phyloP scores from a whole-genome alignment of 2,113 vertebrate genomes.

The Lepus timidus region DNA sequence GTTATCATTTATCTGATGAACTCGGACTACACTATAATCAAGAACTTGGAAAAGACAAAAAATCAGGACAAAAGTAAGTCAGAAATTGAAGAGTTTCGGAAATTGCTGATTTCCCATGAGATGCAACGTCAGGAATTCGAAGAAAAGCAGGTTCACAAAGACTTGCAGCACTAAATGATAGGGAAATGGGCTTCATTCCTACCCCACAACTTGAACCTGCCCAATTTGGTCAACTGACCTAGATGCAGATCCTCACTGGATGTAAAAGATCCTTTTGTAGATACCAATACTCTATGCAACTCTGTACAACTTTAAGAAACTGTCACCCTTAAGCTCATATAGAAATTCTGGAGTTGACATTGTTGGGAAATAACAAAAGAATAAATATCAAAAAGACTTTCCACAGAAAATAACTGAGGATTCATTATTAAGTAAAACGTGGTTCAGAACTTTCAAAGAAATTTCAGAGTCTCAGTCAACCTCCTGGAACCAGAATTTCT shows the following conservation, averaged over 20 bases:
- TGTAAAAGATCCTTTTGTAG: not conserved
- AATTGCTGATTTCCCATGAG: not conserved
- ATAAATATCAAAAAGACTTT: not conserved
- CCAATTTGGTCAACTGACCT: not conserved
- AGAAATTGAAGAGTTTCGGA: not conserved
- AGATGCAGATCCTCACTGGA: not conserved
- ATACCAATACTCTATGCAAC: not conserved
- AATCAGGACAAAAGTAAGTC: not conserved
- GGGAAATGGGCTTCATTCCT: not conserved
- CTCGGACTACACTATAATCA: not conserved
- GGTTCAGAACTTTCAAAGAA: not conserved
- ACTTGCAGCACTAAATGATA: not conserved
- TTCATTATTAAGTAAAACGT: not conserved
- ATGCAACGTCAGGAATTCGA: not conserved
- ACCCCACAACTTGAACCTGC: not conserved
- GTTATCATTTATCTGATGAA: not conserved
- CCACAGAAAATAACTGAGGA: not conserved
- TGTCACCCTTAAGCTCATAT: not conserved
- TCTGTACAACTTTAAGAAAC: not conserved
- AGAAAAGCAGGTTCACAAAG: not conserved
- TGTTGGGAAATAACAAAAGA: not conserved
- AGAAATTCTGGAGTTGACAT: not conserved
- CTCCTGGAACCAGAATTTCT: not conserved
- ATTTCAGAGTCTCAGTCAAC: not conserved
- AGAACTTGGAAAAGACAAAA: not conserved